Conservation (phyloP, 2,113 vertebrate genomes). For the Nothobranchius kuhntae region DNA sequence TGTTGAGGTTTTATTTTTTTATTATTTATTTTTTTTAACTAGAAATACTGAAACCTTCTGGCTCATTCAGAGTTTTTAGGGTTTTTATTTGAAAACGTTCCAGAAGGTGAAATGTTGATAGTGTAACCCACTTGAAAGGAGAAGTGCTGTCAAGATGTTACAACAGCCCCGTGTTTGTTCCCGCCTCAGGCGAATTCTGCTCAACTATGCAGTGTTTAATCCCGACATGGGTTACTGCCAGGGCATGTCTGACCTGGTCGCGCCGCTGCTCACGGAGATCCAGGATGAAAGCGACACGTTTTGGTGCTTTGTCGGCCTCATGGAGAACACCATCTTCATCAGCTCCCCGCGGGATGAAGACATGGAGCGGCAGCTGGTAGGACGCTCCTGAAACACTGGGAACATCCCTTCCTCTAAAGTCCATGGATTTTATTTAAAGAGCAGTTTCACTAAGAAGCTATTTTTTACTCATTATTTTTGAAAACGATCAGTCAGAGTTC, state of each 20-base stretch:
- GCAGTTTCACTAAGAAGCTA: too few species aligned
- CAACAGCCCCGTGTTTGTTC: constrained; percentile 11
- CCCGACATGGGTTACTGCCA: constrained; percentile 93
- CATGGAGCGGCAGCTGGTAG: constrained; percentile 98
- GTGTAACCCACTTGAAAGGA: neutral
- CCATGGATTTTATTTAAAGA: too few species aligned
- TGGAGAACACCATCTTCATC: constrained; percentile 98
- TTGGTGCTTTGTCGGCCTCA: constrained; percentile 98
- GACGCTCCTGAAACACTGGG: constrained; percentile 19
- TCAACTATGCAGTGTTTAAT: constrained; percentile 95
- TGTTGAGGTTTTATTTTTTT: constrained; percentile 37
- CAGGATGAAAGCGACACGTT: constrained; percentile 96
- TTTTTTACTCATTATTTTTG: too few species aligned
- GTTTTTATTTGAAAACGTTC: constrained; percentile 30
- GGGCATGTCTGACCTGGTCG: constrained; percentile 97
- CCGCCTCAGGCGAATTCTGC: constrained; percentile 85
- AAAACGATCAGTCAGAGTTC: too few species aligned
- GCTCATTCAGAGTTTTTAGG: constrained; percentile 46
- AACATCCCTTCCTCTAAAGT: too few species aligned
- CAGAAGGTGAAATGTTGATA: constrained; percentile 8
- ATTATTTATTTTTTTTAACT: constrained; percentile 20
- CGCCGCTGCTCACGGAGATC: constrained; percentile 92
- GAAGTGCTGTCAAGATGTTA: constrained; percentile 24
- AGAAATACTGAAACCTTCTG: constrained; percentile 32
- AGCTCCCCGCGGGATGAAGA: constrained; percentile 95